These are phyloP conservation scores for Erpetoichthys calabaricus DNA, from an alignment of 2,797 vertebrate genomes.

Conservation along the genomic window DNA sequence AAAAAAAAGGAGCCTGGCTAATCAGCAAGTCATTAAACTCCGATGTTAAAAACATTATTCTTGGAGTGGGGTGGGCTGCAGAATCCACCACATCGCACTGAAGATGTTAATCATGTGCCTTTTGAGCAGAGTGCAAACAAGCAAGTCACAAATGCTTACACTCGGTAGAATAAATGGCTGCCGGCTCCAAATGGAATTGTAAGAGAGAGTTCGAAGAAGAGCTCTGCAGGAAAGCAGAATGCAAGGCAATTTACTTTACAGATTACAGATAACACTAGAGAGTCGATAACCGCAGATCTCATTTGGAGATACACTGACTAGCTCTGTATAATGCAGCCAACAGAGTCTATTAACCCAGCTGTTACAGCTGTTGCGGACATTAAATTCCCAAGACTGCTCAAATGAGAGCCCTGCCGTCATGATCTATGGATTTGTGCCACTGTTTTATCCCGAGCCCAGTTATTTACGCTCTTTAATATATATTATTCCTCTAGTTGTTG, in stretches of 20 bases:
- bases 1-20: conserved; percentile 8
- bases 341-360: conserved; percentile 30
- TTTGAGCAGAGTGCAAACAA: conserved; percentile 14
- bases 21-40: background rate
- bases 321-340: conserved; percentile 17
- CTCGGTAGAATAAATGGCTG: conserved; percentile 36
- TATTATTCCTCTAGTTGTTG: background rate
- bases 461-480: background rate
- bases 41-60: conserved; percentile 26
- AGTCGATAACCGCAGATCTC: conserved; percentile 57
- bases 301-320: conserved; percentile 47
- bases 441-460: conserved; percentile 9
- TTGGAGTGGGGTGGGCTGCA: conserved; percentile 16
- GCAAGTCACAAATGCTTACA: conserved; percentile 9
- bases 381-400: conserved; percentile 17
- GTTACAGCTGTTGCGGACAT: conserved; percentile 22
- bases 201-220: conserved; percentile 37
- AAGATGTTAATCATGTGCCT: conserved; percentile 27
- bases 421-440: conserved; percentile 27
- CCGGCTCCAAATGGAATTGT: conserved; percentile 39
- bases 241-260: conserved; percentile 48
- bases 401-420: conserved; percentile 24
- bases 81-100: conserved; percentile 15
- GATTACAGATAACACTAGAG: conserved; percentile 54
- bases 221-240: conserved; percentile 36